phyloP scores from a whole-genome alignment of 2,797 vertebrate species.

The Pipistrellus kuhlii region DNA sequence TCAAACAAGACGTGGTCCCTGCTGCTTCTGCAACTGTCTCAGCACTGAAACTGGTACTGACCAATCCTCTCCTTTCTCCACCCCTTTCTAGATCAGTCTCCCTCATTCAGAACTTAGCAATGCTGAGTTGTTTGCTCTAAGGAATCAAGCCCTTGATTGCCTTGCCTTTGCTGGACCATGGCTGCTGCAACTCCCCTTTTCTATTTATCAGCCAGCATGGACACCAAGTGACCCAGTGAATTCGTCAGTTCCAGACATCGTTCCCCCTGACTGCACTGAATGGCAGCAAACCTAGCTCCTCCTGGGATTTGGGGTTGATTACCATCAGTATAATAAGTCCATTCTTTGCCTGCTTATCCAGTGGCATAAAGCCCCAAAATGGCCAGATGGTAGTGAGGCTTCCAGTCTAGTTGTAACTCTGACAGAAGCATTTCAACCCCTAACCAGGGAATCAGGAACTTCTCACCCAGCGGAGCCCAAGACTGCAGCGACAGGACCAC shows the following conservation, averaged over 20 bases:
- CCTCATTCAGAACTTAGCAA: neutral
- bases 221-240: neutral
- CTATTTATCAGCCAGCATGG: neutral
- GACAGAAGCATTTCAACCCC: neutral
- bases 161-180: neutral
- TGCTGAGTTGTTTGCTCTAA: neutral
- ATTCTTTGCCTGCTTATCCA: neutral
- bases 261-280: neutral
- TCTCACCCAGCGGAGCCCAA: neutral
- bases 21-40: neutral
- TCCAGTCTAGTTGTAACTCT: neutral
- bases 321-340: neutral
- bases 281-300: neutral
- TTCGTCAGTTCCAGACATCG: neutral
- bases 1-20: neutral
- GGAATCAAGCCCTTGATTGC: neutral
- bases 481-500: rapidly evolving
- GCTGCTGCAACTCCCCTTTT: neutral
- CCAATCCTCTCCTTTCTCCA: neutral
- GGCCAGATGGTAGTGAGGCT: neutral
- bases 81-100: neutral
- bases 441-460: neutral
- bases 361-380: neutral
- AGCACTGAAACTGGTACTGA: too few species aligned
- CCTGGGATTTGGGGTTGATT: neutral